Evolutionary conservation across 2,888 invertebrate species (phyloP).

Genomic region (Drosophila lutescens): DNA sequence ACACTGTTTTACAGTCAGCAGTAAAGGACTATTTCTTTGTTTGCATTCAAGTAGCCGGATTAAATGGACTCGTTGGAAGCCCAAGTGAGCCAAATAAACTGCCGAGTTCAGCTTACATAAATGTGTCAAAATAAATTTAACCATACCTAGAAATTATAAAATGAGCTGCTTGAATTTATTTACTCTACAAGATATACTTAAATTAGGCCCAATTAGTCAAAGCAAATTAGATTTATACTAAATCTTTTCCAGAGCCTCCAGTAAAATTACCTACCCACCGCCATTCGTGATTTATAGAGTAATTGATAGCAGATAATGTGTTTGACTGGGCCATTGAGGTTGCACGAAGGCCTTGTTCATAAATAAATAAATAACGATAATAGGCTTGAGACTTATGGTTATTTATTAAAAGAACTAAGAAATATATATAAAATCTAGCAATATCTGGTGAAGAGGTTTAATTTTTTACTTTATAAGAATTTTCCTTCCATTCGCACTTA

Average conservation of each 20-base stretch:
- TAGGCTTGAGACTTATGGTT: no score
- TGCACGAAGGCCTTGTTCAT: background rate
- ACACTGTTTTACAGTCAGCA: conserved; percentile 10
- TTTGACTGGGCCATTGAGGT: background rate
- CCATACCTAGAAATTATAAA: no score
- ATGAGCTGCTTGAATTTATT: background rate
- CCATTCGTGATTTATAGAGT: conserved; percentile 1
- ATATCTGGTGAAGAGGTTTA: no score
- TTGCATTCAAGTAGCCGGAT: conserved; percentile 10
- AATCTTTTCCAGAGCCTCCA: background rate
- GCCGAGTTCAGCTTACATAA: background rate
- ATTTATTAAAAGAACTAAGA: no score
- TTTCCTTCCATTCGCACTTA: no score
- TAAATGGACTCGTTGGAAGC: conserved; percentile 7
- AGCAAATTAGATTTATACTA: background rate
- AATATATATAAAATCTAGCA: no score
- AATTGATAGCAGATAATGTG: conserved; percentile 5
- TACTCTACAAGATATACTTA: background rate
- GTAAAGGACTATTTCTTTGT: conserved; percentile 8
- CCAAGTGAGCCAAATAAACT: background rate
- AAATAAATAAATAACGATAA: background rate
- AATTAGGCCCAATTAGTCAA: background rate
- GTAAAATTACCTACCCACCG: background rate
- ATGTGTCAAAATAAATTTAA: background rate
- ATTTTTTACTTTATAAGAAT: no score